Conservation (phyloP, 2,797 vertebrate species). For the Parotocinclus haroldoi region DNA sequence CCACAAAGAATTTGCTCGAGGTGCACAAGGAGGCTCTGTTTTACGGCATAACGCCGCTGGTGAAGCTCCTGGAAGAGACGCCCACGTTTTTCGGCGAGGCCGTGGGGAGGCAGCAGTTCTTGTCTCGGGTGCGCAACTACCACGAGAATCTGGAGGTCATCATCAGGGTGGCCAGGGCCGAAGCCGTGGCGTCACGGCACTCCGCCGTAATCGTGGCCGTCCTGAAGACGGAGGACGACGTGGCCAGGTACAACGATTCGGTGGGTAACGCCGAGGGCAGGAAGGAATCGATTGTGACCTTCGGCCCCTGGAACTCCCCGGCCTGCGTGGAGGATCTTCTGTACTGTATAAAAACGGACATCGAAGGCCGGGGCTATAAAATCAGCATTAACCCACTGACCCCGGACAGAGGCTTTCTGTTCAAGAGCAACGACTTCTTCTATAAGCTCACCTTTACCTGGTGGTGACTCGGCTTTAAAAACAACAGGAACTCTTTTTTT, state of each 20-base stretch:
- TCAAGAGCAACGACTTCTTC: slow-evolving; percentile 75
- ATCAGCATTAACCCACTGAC: slow-evolving; percentile 63
- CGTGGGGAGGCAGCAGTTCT: slow-evolving; percentile 85
- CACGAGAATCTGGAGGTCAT: slow-evolving; percentile 89
- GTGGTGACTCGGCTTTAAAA: slow-evolving; percentile 86
- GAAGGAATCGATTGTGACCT: slow-evolving; percentile 85
- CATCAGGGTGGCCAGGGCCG: slow-evolving; percentile 82
- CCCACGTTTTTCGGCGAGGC: slow-evolving; percentile 84
- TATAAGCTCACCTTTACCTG: slow-evolving; percentile 83
- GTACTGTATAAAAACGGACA: slow-evolving; percentile 83
- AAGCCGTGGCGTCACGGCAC: slow-evolving; percentile 77
- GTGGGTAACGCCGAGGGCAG: slow-evolving; percentile 70
- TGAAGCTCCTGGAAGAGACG: slow-evolving; percentile 82
- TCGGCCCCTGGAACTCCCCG: slow-evolving; percentile 84
- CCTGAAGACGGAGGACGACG: slow-evolving; percentile 75
- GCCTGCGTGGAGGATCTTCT: slow-evolving; percentile 73
- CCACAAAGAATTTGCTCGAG: slow-evolving; percentile 71
- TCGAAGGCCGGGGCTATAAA: slow-evolving; percentile 80
- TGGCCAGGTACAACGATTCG: slow-evolving; percentile 64
- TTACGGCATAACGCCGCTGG: slow-evolving; percentile 79
- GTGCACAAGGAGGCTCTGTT: slow-evolving; percentile 83
- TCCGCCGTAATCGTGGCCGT: slow-evolving; percentile 80
- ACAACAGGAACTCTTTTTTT: no score
- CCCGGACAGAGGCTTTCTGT: slow-evolving; percentile 72
- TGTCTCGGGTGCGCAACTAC: slow-evolving; percentile 83